These are phyloP conservation scores for Bombus huntii DNA, from an alignment of 1,140 invertebrate species.

Conservation along the genomic window DNA sequence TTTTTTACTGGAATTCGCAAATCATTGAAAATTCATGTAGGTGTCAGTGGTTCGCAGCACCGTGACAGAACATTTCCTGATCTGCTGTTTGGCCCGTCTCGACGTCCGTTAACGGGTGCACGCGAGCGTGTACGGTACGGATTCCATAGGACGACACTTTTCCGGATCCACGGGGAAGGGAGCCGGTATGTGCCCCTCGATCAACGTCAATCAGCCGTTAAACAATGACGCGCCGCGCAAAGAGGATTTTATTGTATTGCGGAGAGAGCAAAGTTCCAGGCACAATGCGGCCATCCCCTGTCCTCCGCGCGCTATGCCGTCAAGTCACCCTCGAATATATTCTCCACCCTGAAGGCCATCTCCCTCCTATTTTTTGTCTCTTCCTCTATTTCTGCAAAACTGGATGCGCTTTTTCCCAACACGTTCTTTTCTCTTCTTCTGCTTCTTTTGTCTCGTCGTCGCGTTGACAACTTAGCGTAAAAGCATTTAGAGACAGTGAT, in stretches of 20 bases:
- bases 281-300: constrained; percentile 54
- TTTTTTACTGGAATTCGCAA: neutral
- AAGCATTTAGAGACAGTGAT: neutral
- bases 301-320: constrained; percentile 8
- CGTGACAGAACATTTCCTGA: constrained; percentile 19
- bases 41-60: too few species aligned
- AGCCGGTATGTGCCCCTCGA: constrained; percentile 73
- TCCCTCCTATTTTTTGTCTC: constrained; percentile 29
- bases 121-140: constrained; percentile 18
- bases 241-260: constrained; percentile 80
- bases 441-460: neutral
- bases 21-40: neutral
- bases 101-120: constrained; percentile 9
- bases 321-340: constrained; percentile 47
- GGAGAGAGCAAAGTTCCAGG: constrained; percentile 74
- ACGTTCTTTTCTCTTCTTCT: neutral
- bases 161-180: constrained; percentile 51
- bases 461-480: neutral
- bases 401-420: constrained; percentile 55
- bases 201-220: constrained; percentile 80
- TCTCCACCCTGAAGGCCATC: neutral
- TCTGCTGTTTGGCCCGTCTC: constrained; percentile 6
- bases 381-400: neutral
- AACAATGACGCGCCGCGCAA: constrained; percentile 77
- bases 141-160: constrained; percentile 67